Evolutionary conservation across 2,797 vertebrate genomes (phyloP), one percentile per base, ranked within the genome.

Genomic region (Tadarida brasiliensis): DNA sequence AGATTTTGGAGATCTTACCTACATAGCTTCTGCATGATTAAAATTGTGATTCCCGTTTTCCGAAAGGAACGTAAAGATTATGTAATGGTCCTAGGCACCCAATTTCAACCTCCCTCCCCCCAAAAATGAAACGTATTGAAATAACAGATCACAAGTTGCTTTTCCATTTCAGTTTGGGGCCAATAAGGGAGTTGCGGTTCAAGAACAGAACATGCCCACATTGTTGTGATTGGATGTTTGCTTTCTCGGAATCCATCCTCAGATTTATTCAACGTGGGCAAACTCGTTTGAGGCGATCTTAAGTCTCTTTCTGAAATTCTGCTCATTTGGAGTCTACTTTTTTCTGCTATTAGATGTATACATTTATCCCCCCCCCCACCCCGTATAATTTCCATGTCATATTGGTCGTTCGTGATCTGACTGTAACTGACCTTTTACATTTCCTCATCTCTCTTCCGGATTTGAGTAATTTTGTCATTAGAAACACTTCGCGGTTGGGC

Each of bases 391-490:
- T 16, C 28, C 44, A 4, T 81, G 94, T 97, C 78, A 22, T 30
- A 35, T 89, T 96, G 73, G 59, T 97, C 97, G 87, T 92, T 15
- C 95, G 10, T 86, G 94, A 65, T 95, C 90, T 97, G 97, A 78
- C 93, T 94, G 92, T 97, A 95, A 98, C 98, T 97, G 98, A 92
- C 97, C 98, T 97, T 97, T 97, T 74, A 81, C 89, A 95, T 98
- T 77, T 96, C 96, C 94, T 98, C 96, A 98, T 98, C 97, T 97
- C 77, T 98, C 98, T 98, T 93, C 95, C 93, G 86, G 85, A 94
- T 97, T 97, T 98, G 65, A 97, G 94, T 96, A 96, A 97, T 98
- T 98, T 97, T 93, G 81, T 95, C 94, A 95, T 97, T 97, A 98
- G 96, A 98, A 98, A 84, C 97, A 97, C 96, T 98, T 98, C 96